phyloP scores from a whole-genome alignment of 2,113 vertebrate genomes.

The Orcinus orca region DNA sequence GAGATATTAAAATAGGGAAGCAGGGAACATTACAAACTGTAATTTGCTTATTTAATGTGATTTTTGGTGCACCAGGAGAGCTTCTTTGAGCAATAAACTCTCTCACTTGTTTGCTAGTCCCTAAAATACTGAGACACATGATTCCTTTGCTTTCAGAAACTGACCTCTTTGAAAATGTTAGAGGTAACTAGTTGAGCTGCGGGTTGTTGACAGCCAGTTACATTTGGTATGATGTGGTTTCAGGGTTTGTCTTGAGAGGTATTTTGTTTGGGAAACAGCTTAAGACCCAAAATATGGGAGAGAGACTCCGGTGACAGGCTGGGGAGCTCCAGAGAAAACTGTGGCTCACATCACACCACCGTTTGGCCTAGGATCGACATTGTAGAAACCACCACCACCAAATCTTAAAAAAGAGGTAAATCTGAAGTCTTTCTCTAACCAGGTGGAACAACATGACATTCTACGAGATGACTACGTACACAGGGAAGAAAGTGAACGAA shows the following conservation, averaged over 20 bases:
- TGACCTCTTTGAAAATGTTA: background rate
- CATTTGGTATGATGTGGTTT: background rate
- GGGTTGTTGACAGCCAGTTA: background rate
- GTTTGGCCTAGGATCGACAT: background rate
- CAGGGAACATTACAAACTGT: background rate
- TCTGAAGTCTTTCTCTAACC: background rate
- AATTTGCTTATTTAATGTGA: background rate
- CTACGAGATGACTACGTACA: background rate
- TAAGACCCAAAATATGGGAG: background rate
- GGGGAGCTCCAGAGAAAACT: background rate
- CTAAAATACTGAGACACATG: background rate
- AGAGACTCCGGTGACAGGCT: background rate
- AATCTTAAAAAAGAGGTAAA: background rate
- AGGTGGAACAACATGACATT: background rate
- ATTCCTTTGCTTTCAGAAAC: background rate
- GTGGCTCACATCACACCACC: background rate
- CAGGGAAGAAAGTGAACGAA: background rate
- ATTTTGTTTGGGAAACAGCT: background rate
- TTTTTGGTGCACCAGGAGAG: background rate
- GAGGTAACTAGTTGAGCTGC: background rate
- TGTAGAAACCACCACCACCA: background rate
- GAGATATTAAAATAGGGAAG: background rate
- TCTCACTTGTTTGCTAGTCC: background rate
- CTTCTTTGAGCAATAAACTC: background rate
- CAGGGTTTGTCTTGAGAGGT: background rate